Base-by-base conservation (phyloP, 2,113 vertebrate genomes). In the Burhinus oedicnemus region DNA sequence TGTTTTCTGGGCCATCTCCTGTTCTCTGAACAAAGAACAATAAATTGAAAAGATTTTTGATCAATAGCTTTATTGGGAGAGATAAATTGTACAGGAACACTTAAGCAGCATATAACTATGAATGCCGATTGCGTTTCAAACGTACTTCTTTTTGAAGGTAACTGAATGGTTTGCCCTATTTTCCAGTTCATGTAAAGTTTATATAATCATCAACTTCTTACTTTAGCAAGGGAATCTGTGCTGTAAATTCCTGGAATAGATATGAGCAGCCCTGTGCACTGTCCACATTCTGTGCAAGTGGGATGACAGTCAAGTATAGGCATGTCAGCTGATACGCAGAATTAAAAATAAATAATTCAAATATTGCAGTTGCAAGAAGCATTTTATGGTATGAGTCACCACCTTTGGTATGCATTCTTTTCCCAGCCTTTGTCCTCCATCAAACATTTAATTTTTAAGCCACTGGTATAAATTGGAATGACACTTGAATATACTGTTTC, bases 201-300 rank as follows among this genome's bases (percentile, higher is more conserved):
- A 94, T 60, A 40, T 75, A 65, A 64, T 93, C 66, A 71, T 57
- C 83, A 96, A 70, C 91, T 95, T 58, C 60, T 66, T 79, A 42
- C 17, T 78, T 91, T 87, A 95, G 71, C 52, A 93, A 79, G 74
- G 70, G 68, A 78, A 91, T 95, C 87, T 88, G 60, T 90, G 89
- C 89, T 97, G 90, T 84, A 86, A 96, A 97, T 97, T 98, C 88
- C 71, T 96, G 86, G 60, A 95, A 96, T 72, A 96, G 82, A 34
- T 90, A 6, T 54, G 79, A 95, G 95, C 66, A 96, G 92, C 86
- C 29, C 54, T 72, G 38, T 89, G 52, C 34, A 51, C 65, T 55
- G 34, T 60, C 52, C 34, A 11, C 40, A 11, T 78, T 78, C 36
- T 20, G 6, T 42, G 27, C 11, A 79, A 84, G 57, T 61, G 78